Percentiles rank a stretch among this genome's conserved stretches.
phyloP scores from a whole-genome alignment of 2,797 vertebrate species.

The Avahi laniger region DNA sequence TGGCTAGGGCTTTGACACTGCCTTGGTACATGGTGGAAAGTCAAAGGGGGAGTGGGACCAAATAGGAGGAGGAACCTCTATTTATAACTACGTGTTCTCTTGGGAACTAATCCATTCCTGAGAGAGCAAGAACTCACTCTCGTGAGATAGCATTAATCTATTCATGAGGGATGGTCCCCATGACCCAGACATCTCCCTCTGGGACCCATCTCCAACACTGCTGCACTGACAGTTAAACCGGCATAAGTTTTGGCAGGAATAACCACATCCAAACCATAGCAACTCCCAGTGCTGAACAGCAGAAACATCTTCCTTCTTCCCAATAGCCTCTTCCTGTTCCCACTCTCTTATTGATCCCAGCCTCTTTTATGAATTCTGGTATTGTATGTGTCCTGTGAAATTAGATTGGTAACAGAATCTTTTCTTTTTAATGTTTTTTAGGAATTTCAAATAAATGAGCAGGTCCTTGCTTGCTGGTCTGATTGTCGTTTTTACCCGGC shows the following conservation, averaged over 20 bases:
- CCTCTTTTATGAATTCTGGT: conserved; percentile 45
- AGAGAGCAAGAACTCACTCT: too few relatives aligned
- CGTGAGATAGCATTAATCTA: not conserved
- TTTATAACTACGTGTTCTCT: not conserved
- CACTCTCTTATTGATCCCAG: not conserved
- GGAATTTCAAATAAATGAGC: conserved; percentile 95
- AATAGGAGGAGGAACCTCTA: not conserved
- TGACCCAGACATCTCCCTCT: not conserved
- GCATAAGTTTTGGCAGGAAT: not conserved
- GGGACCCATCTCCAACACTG: not conserved
- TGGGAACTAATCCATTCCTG: not conserved
- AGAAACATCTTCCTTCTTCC: conserved; percentile 17
- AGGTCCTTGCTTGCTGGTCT: conserved; percentile 96
- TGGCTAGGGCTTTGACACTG: not conserved
- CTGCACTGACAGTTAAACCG: not conserved
- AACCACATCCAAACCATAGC: not conserved
- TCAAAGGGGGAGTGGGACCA: not conserved
- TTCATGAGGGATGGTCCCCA: not conserved
- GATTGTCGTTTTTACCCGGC: conserved; percentile 98
- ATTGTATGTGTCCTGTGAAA: conserved; percentile 16
- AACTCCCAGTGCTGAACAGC: not conserved
- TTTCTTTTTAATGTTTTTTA: conserved; percentile 75
- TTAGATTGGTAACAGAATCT: conserved; percentile 67
- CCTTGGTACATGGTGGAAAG: not conserved
- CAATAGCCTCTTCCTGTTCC: not conserved